Conservation (phyloP, 2,888 invertebrate genomes). For the Caenorhabditis sp. region DNA sequence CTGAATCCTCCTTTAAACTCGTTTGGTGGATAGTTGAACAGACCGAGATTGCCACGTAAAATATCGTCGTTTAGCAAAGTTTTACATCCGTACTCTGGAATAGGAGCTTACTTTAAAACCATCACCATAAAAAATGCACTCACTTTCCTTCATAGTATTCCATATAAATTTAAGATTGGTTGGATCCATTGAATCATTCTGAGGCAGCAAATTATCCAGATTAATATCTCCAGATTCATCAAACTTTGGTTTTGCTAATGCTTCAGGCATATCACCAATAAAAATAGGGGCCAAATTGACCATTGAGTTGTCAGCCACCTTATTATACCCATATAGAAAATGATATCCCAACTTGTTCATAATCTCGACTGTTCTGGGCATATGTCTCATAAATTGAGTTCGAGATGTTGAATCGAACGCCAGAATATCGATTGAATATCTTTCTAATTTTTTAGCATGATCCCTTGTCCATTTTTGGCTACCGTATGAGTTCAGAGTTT, state of each 20-base stretch:
- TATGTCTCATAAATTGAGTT: conserved; percentile 63
- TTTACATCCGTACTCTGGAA: conserved; percentile 48
- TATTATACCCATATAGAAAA: conserved; percentile 87
- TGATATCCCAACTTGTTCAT: conserved; percentile 78
- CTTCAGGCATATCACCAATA: conserved; percentile 75
- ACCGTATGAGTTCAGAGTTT: conserved; percentile 22
- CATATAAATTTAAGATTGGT: conserved; percentile 57
- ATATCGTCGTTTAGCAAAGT: conserved; percentile 65
- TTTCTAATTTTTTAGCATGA: conserved; percentile 5
- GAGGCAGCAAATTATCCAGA: conserved; percentile 47
- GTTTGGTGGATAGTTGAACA: conserved; percentile 58
- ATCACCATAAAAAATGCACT: conserved; percentile 17
- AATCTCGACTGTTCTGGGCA: conserved; percentile 74
- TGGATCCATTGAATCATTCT: conserved; percentile 44
- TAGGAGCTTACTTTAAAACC: too few species aligned
- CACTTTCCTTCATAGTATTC: conserved; percentile 60
- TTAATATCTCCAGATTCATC: conserved; percentile 45
- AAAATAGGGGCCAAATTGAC: conserved; percentile 86
- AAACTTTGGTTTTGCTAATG: conserved; percentile 32
- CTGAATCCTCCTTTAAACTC: conserved; percentile 67
- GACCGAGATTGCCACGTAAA: conserved; percentile 43
- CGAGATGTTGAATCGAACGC: conserved; percentile 56
- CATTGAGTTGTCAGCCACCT: conserved; percentile 92
- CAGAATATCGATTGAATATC: conserved; percentile 47
- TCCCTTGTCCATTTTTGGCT: conserved; percentile 7